phyloP scores from a whole-genome alignment of 53 echinoderm and acorn worm genomes.

The Patiria pectinifera region DNA sequence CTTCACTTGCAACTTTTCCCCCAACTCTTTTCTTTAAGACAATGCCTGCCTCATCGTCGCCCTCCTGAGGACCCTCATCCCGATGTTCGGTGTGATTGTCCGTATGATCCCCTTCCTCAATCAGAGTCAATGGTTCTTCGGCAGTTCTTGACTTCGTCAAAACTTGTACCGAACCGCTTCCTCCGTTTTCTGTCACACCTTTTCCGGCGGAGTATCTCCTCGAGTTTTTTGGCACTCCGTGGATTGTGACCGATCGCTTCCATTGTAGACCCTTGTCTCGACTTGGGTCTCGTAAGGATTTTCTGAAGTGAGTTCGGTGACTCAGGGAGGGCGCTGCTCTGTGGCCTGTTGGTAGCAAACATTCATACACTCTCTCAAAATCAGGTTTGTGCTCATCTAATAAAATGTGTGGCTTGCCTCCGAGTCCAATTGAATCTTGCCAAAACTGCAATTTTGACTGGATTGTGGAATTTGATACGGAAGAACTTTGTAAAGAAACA shows the following conservation, averaged over 20 bases:
- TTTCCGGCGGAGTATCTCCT: conserved; percentile 4
- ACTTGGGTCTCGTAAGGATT: conserved; percentile 19
- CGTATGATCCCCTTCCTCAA: conserved; percentile 32
- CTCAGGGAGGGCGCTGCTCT: conserved; percentile 30
- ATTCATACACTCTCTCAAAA: background rate
- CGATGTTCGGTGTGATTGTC: background rate
- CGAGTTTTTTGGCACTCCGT: conserved; percentile 51
- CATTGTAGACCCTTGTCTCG: conserved; percentile 17
- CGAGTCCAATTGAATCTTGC: too few relatives aligned
- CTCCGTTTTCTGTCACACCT: background rate
- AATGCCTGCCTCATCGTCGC: background rate
- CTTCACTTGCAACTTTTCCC: background rate
- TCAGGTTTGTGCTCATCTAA: too few relatives aligned
- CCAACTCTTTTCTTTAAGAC: background rate
- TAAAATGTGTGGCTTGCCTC: too few relatives aligned
- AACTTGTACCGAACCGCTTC: background rate
- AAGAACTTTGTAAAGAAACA: too few relatives aligned
- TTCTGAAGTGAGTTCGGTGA: conserved; percentile 47
- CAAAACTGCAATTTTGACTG: too few relatives aligned
- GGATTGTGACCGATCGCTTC: conserved; percentile 48
- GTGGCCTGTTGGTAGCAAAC: conserved; percentile 17
- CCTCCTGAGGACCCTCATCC: background rate
- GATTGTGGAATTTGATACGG: too few relatives aligned
- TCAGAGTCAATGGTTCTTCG: conserved; percentile 30
- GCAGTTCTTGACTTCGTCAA: conserved; percentile 39